Base-by-base conservation (phyloP, 2,888 invertebrate species). In the Latrodectus elegans region DNA sequence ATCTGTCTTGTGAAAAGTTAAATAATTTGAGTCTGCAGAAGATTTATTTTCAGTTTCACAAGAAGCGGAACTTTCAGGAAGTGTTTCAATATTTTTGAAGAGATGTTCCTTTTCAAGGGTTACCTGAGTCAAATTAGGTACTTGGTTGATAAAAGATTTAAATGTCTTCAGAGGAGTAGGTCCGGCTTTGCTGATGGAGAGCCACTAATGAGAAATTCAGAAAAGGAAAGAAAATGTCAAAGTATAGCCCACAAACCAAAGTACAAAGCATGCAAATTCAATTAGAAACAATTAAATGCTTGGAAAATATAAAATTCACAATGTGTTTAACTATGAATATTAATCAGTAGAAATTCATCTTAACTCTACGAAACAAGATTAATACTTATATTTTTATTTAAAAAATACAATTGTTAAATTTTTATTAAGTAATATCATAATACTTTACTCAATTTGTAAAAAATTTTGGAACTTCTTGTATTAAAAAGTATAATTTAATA, bases 191-290 rank as follows among this genome's bases (percentile, higher is more conserved):
- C 81, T 80, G 68, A 84, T 73, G 68, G 64, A 52, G 38, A 68
- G 60, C 84, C 84, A 84, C 88, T 88, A 75, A 64, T 67, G 17
- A 84, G 67, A 84, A 76, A 84, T 70, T 65, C 52, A 84, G 78
- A 84, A 84, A 83, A 75, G 83, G 72, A 83, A 88, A 88, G 74
- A 81, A 78, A 60, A 76, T 65, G 64, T 85, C 85, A 85, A 84
- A 80, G 72, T 38, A 80, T 38, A 84, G 74, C 60, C 72, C 71
- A 84, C 17, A 81, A 73, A 85, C 80, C 74, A 74, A 83, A 76
- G 83, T 68, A 82, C 17, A 78, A 84, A 70, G 68, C 80, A 86
- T 86, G 86, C 86, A 81, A 53, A 82, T 67, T 6, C 8, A 67
- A 15, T 22, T 67, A 38, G 38, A 38, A n/a, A 60, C 60, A 60